Evolutionary conservation across 2,888 invertebrate genomes (phyloP), one percentile per base, ranked within the genome.

Genomic region (Parochlus steinenii): DNA sequence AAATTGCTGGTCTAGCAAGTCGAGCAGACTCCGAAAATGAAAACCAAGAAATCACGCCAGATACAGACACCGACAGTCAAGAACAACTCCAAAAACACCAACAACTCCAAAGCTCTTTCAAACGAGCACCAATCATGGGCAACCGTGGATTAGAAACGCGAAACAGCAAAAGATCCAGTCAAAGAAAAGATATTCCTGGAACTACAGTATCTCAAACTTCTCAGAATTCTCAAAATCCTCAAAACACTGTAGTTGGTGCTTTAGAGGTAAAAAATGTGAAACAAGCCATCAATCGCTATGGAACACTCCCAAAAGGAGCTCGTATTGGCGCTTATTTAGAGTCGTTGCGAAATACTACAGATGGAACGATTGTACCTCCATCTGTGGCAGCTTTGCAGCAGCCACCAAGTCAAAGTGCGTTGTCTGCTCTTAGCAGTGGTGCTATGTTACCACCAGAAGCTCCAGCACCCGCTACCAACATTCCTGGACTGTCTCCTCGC

Each of bases 281-380:
- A 51, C 75, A 87, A 45, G 90, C 90, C 29, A 87, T 87, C 44
- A 92, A 87, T 59, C 72, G 92, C 17, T 95, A 93, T 55, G 97
- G 97, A 12, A 97, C 97, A 7, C 63, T 97, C 50, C 97, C 97
- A 0, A 97, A 95, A 61, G 92, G 85, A 31, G 90, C 90, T 7
- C 71, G 95, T 44, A 95, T 97, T 47, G 93, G 93, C 19, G 95
- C 93, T 5, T 97, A 89, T 59, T 63, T 97, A 36, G 93, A 95
- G 58, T 92, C 92, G 5, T 65, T 97, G 50, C 71, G 86, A 28
- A 82, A 86, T 52, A 80, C n/a, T n/a, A n/a, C 78, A 51, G 78
- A 75, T 31, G 67, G 39, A 11, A 27, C 32, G 12, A 23, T 12
- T 34, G 38, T 45, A 27, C 43, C 42, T 19, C 44, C 45, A 7